Conservation (phyloP, 2,113 vertebrate species). For the Antennarius striatus region DNA sequence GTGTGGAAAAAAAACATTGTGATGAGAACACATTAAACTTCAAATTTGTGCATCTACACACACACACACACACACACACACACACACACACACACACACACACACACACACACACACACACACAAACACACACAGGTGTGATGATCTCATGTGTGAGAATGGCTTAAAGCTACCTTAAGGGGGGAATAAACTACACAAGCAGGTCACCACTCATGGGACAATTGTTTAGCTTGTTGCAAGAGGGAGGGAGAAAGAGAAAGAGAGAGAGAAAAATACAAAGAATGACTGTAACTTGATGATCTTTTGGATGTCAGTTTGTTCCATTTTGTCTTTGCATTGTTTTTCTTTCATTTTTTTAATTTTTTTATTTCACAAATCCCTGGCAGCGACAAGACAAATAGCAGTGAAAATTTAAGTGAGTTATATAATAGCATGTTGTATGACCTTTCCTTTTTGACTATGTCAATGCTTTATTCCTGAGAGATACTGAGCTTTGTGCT, state of each 20-base stretch:
- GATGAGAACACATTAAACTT: not conserved
- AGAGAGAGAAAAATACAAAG: conserved; percentile 2
- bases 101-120: conserved; percentile 8
- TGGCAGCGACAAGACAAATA: conserved; percentile 5
- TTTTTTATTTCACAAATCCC: conserved; percentile 4
- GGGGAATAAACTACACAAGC: conserved; percentile 67
- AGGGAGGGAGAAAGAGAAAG: conserved; percentile 10
- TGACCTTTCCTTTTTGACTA: too few relatives aligned
- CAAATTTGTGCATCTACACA: not conserved
- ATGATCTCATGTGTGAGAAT: conserved; percentile 73
- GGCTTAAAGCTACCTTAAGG: conserved; percentile 69
- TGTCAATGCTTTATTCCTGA: not conserved
- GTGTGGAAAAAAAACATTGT: conserved; percentile 8
- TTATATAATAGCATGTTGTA: too few relatives aligned
- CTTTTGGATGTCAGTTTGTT: not conserved
- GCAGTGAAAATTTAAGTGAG: too few relatives aligned
- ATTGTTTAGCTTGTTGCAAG: conserved; percentile 38
- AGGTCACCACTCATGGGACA: conserved; percentile 71
- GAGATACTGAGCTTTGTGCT: not conserved
- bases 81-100: conserved; percentile 1
- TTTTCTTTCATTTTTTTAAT: conserved; percentile 8
- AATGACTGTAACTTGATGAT: conserved; percentile 15
- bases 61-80: not conserved
- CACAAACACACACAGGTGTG: conserved; percentile 29
- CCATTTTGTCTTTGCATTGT: not conserved